These are phyloP conservation scores for Polypedilum vanderplanki DNA, from an alignment of 1,140 invertebrate genomes.

Conservation along the genomic window DNA sequence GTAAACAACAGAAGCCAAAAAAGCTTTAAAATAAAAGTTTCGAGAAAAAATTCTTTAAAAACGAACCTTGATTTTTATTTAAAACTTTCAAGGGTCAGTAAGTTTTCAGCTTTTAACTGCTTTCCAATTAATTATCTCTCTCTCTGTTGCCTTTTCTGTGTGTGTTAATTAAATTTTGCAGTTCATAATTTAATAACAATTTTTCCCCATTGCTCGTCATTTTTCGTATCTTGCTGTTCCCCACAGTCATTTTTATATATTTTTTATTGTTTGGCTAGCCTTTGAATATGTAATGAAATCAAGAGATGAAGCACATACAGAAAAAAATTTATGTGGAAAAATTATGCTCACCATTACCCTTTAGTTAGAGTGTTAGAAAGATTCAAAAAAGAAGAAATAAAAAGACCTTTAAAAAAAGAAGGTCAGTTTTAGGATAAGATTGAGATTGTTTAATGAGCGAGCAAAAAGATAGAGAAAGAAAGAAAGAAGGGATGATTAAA, in stretches of 20 bases:
- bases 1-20: background rate
- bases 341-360: background rate
- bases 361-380: background rate
- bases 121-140: background rate
- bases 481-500: background rate
- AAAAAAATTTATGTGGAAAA: background rate
- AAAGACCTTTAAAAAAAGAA: background rate
- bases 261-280: conserved; percentile 2
- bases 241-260: background rate
- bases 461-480: background rate
- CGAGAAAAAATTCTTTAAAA: background rate
- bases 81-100: background rate
- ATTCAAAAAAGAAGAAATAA: background rate
- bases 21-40: background rate
- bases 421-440: background rate
- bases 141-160: background rate
- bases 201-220: background rate
- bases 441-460: conserved; percentile 4
- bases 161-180: conserved; percentile 1
- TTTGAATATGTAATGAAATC: background rate
- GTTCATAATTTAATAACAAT: conserved; percentile 8
- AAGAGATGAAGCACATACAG: background rate
- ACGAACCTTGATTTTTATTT: background rate
- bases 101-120: background rate
- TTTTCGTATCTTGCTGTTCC: background rate